These are phyloP conservation scores for Oligia strigilis DNA, from an alignment of 2,888 invertebrate genomes.

Conservation along the genomic window DNA sequence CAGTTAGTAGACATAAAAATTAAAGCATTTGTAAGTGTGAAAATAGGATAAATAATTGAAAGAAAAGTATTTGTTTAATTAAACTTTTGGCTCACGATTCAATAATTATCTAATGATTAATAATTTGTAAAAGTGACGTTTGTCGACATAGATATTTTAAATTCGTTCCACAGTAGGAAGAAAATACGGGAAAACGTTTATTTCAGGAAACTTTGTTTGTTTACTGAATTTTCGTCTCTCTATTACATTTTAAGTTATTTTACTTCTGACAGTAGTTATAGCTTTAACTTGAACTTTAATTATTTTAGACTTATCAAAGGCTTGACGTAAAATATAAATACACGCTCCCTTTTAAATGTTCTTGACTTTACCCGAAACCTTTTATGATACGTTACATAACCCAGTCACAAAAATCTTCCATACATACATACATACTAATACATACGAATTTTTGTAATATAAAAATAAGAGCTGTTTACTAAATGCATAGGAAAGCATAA, in stretches of 20 bases:
- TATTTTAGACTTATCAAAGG: background rate
- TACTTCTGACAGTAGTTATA: background rate
- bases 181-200: background rate
- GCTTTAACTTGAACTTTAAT: background rate
- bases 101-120: no score
- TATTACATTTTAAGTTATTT: background rate
- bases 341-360: background rate
- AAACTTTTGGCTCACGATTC: no score
- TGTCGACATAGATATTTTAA: background rate
- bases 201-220: no score
- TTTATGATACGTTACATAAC: background rate
- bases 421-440: background rate
- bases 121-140: background rate
- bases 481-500: background rate
- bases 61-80: no score
- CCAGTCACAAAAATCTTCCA: background rate
- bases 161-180: background rate
- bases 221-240: background rate
- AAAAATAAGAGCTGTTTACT: background rate
- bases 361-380: conserved; percentile 13
- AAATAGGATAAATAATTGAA: no score
- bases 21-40: no score
- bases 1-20: no score
- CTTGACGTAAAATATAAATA: background rate
- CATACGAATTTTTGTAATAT: background rate